These are phyloP conservation scores for Hippocampus kuda DNA, from an alignment of 2,797 vertebrate species.

Conservation along the genomic window DNA sequence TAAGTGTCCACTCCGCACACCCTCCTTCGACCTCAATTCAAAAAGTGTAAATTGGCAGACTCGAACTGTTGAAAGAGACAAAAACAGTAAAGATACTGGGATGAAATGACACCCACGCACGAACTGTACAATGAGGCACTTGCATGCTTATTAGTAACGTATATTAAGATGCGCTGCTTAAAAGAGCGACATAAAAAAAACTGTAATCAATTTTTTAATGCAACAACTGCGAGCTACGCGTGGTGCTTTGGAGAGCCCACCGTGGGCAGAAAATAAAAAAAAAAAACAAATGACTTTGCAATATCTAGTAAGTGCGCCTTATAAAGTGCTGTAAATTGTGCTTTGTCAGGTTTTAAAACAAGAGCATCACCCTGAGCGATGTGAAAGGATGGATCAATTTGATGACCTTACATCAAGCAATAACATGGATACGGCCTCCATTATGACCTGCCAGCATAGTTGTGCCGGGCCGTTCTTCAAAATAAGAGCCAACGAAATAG, in stretches of 20 bases:
- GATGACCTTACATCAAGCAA: background rate
- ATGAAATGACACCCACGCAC: too few species aligned
- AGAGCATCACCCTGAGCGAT: background rate
- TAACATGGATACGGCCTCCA: background rate
- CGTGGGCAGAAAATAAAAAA: conserved; percentile 5
- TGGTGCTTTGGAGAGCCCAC: background rate
- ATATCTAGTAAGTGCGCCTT: background rate
- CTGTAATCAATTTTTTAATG: background rate
- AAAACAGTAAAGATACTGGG: background rate
- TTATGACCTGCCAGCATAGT: background rate
- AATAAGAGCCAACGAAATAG: background rate
- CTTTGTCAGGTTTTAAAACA: background rate
- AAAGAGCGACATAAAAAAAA: background rate
- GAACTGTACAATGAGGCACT: too few species aligned
- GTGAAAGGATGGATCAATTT: background rate
- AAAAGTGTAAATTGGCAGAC: background rate
- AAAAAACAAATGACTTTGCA: conserved; percentile 12
- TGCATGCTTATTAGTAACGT: background rate
- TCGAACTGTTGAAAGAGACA: background rate
- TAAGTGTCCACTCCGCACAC: background rate
- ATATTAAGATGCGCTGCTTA: background rate
- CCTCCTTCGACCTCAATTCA: background rate
- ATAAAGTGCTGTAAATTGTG: background rate
- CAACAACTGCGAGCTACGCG: background rate
- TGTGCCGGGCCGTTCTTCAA: background rate